A percentile compares a stretch with the other conserved stretches of the same genome.
phyloP scores from a whole-genome alignment of 2,113 vertebrate species.

The Tenrec ecaudatus region DNA sequence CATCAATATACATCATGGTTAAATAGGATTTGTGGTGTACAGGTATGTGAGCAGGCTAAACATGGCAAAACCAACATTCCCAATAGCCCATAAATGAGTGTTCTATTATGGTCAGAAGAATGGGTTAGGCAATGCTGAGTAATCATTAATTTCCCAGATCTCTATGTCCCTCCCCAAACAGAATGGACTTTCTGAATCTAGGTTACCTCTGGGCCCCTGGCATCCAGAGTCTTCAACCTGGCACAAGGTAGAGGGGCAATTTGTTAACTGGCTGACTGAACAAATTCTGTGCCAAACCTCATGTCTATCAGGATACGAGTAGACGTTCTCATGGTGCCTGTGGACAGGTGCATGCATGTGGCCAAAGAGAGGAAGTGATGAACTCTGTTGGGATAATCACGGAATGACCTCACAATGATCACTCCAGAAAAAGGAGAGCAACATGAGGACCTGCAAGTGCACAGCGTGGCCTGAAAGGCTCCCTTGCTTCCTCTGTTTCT shows the following conservation, averaged over 20 bases:
- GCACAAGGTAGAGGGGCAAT: not conserved
- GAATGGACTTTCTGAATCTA: not conserved
- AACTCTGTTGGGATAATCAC: not conserved
- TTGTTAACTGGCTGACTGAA: not conserved
- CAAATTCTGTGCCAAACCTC: not conserved
- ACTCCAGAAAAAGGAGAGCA: not conserved
- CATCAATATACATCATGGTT: not conserved
- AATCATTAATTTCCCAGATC: not conserved
- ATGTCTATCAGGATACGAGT: too few relatives aligned
- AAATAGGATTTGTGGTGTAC: not conserved
- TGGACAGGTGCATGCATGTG: rapidly evolving
- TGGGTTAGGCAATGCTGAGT: not conserved
- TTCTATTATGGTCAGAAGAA: not conserved
- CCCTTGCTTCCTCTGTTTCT: not conserved
- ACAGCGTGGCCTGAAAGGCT: not conserved
- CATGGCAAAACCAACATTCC: not conserved
- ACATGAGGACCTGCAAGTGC: not conserved
- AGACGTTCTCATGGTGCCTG: not conserved
- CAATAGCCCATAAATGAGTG: not conserved
- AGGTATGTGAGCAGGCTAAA: not conserved
- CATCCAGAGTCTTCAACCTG: not conserved
- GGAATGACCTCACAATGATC: not conserved
- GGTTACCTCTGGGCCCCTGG: not conserved
- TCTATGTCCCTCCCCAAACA: not conserved
- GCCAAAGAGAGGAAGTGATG: not conserved